Base-by-base conservation (phyloP, 2,113 vertebrate species). In the Nesoenas mayeri region DNA sequence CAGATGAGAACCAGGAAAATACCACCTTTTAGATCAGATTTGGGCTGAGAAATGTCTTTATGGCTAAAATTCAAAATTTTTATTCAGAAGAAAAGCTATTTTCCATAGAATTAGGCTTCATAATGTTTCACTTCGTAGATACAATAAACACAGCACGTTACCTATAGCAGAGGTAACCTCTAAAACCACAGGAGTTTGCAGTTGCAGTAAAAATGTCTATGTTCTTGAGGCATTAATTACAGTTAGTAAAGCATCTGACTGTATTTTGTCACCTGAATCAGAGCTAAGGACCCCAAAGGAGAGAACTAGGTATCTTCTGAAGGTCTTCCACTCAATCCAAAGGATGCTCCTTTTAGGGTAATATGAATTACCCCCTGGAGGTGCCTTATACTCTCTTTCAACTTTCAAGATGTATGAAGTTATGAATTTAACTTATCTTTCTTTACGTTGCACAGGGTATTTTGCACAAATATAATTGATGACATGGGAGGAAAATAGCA, bases 391-490 rank as follows among this genome's bases (percentile, higher is more conserved):
- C 48, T 72, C 53, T 65, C 26, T 50, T 79, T 40, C 31, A 65
- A 10, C 8, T n/a, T n/a, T n/a, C n/a, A n/a, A 36, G 15, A 10
- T 5, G 7, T 53, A 32, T 1, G 2, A 77, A 65, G 9, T 0
- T 44, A 16, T 22, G 54, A 73, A 81, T 62, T 77, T 17, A 24
- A 34, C 64, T 70, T 10, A 4, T 67, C 15, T 66, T 34, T 26
- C 31, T 48, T 79, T 9, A 1, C 6, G 14, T 15, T 34, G 9
- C 10, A 42, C 13, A 12, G 20, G 53, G 5, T 48, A 11, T 66
- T 85, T 71, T 38, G 36, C 42, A 31, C 13, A 58, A 44, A 40
- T 42, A 22, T 8, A 53, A 21, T 5, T 53, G 61, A 34, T 32
- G 14, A 26, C 9, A 25, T 31, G n/a, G 15, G 5, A 73, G 26